Evolutionary conservation across 2,113 vertebrate species (phyloP).

Genomic region (Pithys albifrons): DNA sequence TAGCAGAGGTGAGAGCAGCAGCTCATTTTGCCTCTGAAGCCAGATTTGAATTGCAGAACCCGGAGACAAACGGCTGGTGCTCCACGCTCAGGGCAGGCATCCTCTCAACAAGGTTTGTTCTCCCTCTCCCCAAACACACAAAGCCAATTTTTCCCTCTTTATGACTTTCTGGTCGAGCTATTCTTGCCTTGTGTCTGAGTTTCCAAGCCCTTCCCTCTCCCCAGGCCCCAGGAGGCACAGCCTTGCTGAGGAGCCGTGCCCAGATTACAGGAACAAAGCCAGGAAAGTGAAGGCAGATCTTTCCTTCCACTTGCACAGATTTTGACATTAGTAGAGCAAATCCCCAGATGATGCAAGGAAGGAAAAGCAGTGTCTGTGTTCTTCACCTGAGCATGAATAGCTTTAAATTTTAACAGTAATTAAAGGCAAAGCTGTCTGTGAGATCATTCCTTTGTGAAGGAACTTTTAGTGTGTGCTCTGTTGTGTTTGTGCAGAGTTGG

Average conservation of each 20-base stretch:
- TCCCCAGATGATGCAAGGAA: not conserved
- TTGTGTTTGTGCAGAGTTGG: too few species aligned
- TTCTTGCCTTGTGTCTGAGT: not conserved
- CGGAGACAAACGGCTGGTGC: not conserved
- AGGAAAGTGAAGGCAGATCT: not conserved
- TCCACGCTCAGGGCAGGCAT: rapidly evolving
- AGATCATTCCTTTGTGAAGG: not conserved
- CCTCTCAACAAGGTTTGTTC: rapidly evolving
- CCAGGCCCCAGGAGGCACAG: not conserved
- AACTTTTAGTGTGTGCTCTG: not conserved
- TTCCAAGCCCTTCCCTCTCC: not conserved
- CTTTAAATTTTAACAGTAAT: not conserved
- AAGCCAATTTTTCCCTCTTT: not conserved
- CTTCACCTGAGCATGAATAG: not conserved
- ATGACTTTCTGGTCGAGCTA: not conserved
- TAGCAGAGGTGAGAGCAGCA: not conserved
- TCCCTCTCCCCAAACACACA: too few species aligned
- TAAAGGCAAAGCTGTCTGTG: not conserved
- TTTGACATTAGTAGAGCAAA: not conserved
- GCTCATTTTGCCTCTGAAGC: not conserved
- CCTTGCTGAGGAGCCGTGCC: not conserved
- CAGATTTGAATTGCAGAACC: not conserved
- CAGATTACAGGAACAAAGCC: not conserved
- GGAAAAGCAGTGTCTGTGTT: not conserved
- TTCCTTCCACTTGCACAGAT: not conserved